phyloP scores from a whole-genome alignment of 1,140 invertebrate species.

The Pseudoatta argentina region DNA sequence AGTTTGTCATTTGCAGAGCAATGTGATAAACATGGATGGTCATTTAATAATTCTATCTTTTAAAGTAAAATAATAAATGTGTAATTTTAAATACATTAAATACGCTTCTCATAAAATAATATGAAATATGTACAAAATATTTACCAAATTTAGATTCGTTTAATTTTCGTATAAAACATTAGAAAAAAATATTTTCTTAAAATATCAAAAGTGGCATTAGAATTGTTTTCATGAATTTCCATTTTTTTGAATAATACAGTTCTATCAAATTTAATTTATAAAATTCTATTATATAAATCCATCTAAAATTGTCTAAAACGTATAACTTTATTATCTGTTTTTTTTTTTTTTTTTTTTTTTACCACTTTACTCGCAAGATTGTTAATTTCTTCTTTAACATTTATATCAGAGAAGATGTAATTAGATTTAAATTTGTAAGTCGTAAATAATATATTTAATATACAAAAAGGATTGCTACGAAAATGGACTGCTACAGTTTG shows the following conservation, averaged over 20 bases:
- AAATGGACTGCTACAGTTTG: background rate
- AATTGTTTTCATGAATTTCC: background rate
- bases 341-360: background rate
- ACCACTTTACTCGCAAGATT: background rate
- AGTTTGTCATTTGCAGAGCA: background rate
- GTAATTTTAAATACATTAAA: background rate
- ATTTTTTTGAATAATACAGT: background rate
- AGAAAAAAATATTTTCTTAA: background rate
- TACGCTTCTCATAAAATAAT: background rate
- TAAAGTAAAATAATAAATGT: background rate
- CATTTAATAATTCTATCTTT: background rate
- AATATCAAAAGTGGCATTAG: background rate
- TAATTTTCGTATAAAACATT: slow-evolving; percentile 1
- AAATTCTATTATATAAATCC: background rate
- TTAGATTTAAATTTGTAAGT: background rate
- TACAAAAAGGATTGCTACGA: background rate
- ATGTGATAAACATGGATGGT: background rate
- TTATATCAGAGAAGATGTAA: background rate
- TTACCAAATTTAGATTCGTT: background rate
- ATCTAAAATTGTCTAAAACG: background rate
- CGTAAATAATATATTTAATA: background rate
- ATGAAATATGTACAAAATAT: background rate
- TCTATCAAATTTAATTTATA: slow-evolving; percentile 5
- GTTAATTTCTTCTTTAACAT: background rate
- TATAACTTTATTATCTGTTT: background rate